These are phyloP conservation scores for Plotosus lineatus DNA, from an alignment of 2,113 vertebrate species.

Conservation along the genomic window DNA sequence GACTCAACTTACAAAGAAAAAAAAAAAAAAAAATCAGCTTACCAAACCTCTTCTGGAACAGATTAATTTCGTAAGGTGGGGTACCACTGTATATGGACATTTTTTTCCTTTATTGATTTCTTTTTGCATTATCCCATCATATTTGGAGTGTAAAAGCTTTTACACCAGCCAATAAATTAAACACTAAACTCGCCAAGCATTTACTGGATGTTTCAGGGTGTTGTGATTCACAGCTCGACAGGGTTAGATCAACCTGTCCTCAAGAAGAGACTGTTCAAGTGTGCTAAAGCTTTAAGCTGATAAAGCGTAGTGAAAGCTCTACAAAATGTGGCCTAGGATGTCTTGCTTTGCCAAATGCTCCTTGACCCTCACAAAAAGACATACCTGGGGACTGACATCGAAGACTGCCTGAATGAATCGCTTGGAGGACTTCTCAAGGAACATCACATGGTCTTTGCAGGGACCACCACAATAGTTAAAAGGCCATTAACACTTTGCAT, in stretches of 20 bases:
- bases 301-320: not conserved
- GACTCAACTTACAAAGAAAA: too few species aligned
- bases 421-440: not conserved
- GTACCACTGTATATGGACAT: too few species aligned
- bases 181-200: not conserved
- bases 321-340: not conserved
- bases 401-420: not conserved
- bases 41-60: too few species aligned
- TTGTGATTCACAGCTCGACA: not conserved
- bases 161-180: not conserved
- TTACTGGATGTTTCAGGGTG: not conserved
- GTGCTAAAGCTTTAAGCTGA: not conserved
- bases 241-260: not conserved
- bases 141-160: too few species aligned
- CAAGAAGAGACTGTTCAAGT: not conserved
- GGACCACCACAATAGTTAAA: not conserved
- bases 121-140: too few species aligned
- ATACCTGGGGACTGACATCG: not conserved
- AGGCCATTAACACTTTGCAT: conserved; percentile 9
- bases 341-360: not conserved
- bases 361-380: not conserved
- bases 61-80: too few species aligned
- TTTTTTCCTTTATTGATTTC: too few species aligned
- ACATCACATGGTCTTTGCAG: not conserved
- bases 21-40: too few species aligned